Base-by-base conservation (phyloP, 2,113 vertebrate genomes). In the Nannospalax galili region DNA sequence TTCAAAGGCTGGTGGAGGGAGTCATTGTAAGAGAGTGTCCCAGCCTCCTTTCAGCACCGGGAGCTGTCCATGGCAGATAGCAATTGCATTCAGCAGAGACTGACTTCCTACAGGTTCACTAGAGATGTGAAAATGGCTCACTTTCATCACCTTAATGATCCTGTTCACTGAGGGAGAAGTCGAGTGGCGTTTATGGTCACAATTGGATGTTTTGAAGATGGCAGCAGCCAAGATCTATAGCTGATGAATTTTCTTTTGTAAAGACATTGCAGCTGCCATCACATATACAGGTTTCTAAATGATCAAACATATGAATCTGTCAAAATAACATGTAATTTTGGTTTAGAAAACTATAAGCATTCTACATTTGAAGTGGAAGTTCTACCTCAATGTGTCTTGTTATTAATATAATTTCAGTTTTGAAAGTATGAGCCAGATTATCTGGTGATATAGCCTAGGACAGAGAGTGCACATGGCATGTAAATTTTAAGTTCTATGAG, bases 31-130 rank as follows among this genome's bases (percentile, higher is more conserved):
- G 85, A 64, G 40, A 60, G 74, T 93, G 89, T 69, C 91, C 67
- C 81, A 48, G 94, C 88, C 90, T 72, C 78, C 79, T 91, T 99
- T 99, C 99, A 99, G 99, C 99, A 99, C 99, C 97, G 84, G 99
- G 99, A 98, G 98, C 99, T 99, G 99, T 99, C 99, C 98, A 93
- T 91, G 32, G 90, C 97, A 74, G 97, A 93, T 87, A 81, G 95
- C 98, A 86, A 84, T 96, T 97, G 45, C 96, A 5, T 86, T 92
- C 93, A 79, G 97, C 96, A 48, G 87, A 10, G 95, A 86, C 96
- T 95, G 97, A 58, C 96, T 96, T 88, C 84, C 96, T 85, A 26
- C 97, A 64, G 91, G 98, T 95, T 93, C 42, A 3, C 94, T 95
- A 97, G 96, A 96, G 74, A 70, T 60, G 96, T 95, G 96, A 94